These are phyloP conservation scores for Phortica magna DNA, from an alignment of 2,888 invertebrate genomes.

Conservation along the genomic window DNA sequence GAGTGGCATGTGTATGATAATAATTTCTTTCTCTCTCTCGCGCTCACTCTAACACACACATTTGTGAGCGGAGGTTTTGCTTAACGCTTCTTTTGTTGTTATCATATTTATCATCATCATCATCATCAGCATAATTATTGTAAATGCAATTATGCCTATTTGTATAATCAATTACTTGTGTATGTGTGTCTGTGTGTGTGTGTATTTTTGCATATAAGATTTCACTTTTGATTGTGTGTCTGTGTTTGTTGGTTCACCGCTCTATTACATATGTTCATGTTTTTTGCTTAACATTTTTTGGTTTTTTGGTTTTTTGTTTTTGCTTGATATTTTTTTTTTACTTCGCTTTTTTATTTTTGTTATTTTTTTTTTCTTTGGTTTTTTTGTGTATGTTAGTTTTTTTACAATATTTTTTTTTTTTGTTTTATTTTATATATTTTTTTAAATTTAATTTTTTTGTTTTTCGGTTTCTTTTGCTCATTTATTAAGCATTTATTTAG, in stretches of 20 bases:
- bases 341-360: conserved; percentile 9
- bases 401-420: conserved; percentile 9
- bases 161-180: neutral
- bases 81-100: neutral
- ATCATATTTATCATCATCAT: neutral
- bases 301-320: conserved; percentile 24
- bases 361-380: conserved; percentile 17
- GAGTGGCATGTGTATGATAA: conserved; percentile 30
- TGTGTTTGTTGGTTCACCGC: conserved; percentile 40
- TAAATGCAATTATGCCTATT: conserved; percentile 47
- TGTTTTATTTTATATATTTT: neutral
- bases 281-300: conserved; percentile 49
- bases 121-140: conserved; percentile 21
- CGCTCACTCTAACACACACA: neutral
- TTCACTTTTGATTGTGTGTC: conserved; percentile 9
- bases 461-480: neutral
- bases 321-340: conserved; percentile 7
- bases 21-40: neutral
- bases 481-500: neutral
- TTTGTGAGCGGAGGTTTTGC: neutral
- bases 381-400: neutral
- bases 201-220: conserved; percentile 16
- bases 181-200: conserved; percentile 27
- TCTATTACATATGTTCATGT: conserved; percentile 51
- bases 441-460: neutral